A percentile compares a stretch with the other conserved stretches of the same genome.
Evolutionary conservation across 2,113 vertebrate species (phyloP).

Genomic region (Tupaia chinensis): DNA sequence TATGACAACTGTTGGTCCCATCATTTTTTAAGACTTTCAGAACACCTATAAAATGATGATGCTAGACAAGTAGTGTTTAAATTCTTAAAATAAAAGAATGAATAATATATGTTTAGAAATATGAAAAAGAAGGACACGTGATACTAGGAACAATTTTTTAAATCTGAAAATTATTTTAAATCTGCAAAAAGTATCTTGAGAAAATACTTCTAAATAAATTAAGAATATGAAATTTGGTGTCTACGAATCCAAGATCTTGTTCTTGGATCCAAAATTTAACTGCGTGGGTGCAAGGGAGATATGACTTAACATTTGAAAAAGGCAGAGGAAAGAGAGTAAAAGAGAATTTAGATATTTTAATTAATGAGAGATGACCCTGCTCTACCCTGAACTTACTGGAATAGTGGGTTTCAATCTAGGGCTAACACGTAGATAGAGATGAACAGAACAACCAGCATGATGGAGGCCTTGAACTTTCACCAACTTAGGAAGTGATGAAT

Average conservation of each 20-base stretch:
- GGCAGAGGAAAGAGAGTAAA: accelerated
- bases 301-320: background rate
- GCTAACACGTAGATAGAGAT: background rate
- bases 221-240: background rate
- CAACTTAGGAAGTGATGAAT: background rate
- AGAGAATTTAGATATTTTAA: background rate
- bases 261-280: slow-evolving; percentile 11
- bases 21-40: background rate
- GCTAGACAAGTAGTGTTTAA: background rate
- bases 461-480: background rate
- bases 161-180: background rate
- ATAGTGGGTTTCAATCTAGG: background rate
- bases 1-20: too few relatives aligned
- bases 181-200: background rate
- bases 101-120: background rate
- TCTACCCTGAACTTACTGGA: background rate
- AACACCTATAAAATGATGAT: background rate
- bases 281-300: background rate
- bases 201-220: slow-evolving; percentile 27
- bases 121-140: background rate
- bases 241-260: background rate
- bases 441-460: background rate
- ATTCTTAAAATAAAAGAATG: slow-evolving; percentile 37
- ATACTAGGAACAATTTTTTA: background rate
- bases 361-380: background rate